Base-by-base conservation (phyloP, 2,888 invertebrate genomes). In the Calameuta filiformis region DNA sequence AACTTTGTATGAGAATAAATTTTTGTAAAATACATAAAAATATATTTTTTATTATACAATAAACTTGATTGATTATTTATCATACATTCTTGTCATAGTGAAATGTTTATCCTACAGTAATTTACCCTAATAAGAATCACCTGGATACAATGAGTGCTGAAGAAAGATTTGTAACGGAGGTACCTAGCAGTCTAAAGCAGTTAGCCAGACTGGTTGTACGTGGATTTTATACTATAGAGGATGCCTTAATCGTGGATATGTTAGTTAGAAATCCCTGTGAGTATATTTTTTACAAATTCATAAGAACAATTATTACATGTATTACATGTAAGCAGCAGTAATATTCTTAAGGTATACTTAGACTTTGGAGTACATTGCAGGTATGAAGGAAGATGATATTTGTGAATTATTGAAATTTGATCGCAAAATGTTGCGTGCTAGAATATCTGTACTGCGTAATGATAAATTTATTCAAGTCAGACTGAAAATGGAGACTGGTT, bases 381-480 rank as follows among this genome's bases (percentile, higher is more conserved):
- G 95, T 90, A 96, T 96, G 96, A 97, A 97, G 92, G 97, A 97
- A 92, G 97, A 97, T 89, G 97, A 97, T 88, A 96, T 95, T 87
- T 97, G 97, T 85, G 98, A 98, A 90, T 93, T 98, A 74, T 91
- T 99, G 37, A 97, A 97, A 89, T 98, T 98, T 91, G 99, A 99
- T 91, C 94, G 97, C 81, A 98, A 98, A 93, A 97, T 98, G 95
- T 92, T 99, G 77, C 93, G 98, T 87, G 96, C 97, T 1, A 93
- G 97, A 85, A 96, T 99, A 91, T 94, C 97, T 0, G 95, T 95
- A 0, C 92, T 99, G 80, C 96, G 96, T 91, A 97, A 95, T 89
- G 99, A 99, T 90, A 98, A 98, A 93, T 98, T 99, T 88, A 96
- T 98, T 82, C 97, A 97, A 94, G 96, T 97, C 56, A 94, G 97